These are phyloP conservation scores for Philaethria dido DNA, from an alignment of 2,888 invertebrate species.

Conservation along the genomic window DNA sequence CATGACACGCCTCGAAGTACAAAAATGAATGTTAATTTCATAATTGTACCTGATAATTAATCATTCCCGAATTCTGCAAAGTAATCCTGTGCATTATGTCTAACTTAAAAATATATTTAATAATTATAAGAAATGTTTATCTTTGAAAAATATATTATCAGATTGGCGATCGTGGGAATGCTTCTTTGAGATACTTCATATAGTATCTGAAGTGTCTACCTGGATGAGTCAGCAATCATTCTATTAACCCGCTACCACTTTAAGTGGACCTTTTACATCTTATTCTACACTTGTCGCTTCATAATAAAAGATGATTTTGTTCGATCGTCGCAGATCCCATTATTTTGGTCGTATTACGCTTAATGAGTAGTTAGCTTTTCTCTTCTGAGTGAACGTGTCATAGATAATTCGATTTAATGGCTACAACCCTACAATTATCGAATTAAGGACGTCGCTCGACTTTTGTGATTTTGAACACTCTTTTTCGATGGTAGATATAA, in stretches of 20 bases:
- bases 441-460: conserved; percentile 62
- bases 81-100: conserved; percentile 32
- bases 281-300: conserved; percentile 14
- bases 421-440: conserved; percentile 73
- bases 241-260: conserved; percentile 55
- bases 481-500: conserved; percentile 1
- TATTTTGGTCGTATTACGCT: conserved; percentile 55
- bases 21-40: conserved; percentile 54
- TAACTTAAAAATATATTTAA: conserved; percentile 26
- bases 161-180: conserved; percentile 80
- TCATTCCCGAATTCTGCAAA: conserved; percentile 51
- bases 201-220: conserved; percentile 57
- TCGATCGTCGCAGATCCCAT: conserved; percentile 46
- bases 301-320: conserved; percentile 23
- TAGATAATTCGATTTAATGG: conserved; percentile 82
- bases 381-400: conserved; percentile 76
- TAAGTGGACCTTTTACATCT: conserved; percentile 46
- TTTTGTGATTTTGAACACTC: conserved; percentile 24
- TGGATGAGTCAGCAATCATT: conserved; percentile 70
- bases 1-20: conserved; percentile 55
- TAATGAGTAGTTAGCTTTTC: conserved; percentile 80
- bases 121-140: conserved; percentile 41
- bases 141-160: conserved; percentile 60
- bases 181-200: conserved; percentile 61
- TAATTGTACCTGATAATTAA: conserved; percentile 61